Conservation (phyloP, 1,140 invertebrate species). For the Drosophila baimaii region DNA sequence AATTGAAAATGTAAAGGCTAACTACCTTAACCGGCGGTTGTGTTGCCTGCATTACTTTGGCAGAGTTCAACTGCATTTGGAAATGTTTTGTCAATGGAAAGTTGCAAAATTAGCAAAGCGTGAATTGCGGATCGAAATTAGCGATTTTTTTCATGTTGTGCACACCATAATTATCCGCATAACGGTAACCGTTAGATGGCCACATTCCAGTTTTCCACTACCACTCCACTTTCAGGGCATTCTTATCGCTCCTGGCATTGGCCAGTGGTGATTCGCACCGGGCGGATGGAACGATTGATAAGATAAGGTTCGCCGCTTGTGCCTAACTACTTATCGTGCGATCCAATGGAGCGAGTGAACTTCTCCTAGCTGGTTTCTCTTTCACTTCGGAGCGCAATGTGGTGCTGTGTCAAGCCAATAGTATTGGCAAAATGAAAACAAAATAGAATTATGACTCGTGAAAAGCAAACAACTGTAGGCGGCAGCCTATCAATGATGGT, state of each 20-base stretch:
- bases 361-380: slow-evolving; percentile 32
- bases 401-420: slow-evolving; percentile 6
- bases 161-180: slow-evolving; percentile 55
- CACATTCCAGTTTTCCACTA: slow-evolving; percentile 19
- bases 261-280: slow-evolving; percentile 21
- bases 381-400: slow-evolving; percentile 11
- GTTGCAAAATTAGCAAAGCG: slow-evolving; percentile 75
- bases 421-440: slow-evolving; percentile 7
- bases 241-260: slow-evolving; percentile 54
- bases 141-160: slow-evolving; percentile 45
- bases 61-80: slow-evolving; percentile 64
- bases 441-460: slow-evolving; percentile 7
- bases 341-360: slow-evolving; percentile 7
- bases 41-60: slow-evolving; percentile 35
- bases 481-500: slow-evolving; percentile 10
- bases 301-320: slow-evolving; percentile 27
- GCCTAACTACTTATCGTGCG: slow-evolving; percentile 16
- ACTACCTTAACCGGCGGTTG: slow-evolving; percentile 25
- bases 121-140: slow-evolving; percentile 72
- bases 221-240: slow-evolving; percentile 20
- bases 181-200: slow-evolving; percentile 33
- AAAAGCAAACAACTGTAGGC: slow-evolving; percentile 28
- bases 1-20: slow-evolving; percentile 15
- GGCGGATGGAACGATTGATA: slow-evolving; percentile 39
- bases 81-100: slow-evolving; percentile 80